Evolutionary conservation across 2,888 invertebrate genomes (phyloP).

Genomic region (Hyposoter didymator): DNA sequence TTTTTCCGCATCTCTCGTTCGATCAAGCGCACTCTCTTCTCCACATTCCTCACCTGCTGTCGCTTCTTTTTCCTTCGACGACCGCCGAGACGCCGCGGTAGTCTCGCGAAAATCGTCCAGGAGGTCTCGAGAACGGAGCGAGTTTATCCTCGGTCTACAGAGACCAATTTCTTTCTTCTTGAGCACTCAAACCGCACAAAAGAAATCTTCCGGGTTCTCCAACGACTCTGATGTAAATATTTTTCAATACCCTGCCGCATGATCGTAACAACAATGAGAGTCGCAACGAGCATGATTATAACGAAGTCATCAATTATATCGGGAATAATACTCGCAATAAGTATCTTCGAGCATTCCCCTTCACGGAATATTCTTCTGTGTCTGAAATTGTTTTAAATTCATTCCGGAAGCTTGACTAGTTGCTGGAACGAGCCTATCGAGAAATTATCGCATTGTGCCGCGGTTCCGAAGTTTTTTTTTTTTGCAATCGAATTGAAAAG

Average conservation of each 20-base stretch:
- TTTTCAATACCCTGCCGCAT: background rate
- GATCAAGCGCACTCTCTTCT: constrained; percentile 2
- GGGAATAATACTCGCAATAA: background rate
- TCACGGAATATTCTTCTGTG: background rate
- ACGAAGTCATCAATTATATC: constrained; percentile 8
- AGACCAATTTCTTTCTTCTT: constrained; percentile 30
- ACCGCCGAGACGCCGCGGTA: background rate
- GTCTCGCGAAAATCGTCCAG: constrained; percentile 26
- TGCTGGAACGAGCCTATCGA: too few relatives aligned
- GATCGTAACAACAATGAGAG: constrained; percentile 3
- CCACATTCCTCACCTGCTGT: constrained; percentile 10
- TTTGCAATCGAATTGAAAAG: background rate
- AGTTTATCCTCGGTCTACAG: constrained; percentile 9
- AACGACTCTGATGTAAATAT: constrained; percentile 34
- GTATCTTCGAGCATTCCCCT: background rate
- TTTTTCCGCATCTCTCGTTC: background rate
- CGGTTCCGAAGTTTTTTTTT: background rate
- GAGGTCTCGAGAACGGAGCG: constrained; percentile 1
- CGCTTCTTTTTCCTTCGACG: constrained; percentile 35
- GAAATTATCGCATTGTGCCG: background rate
- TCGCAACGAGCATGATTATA: background rate
- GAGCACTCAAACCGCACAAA: constrained; percentile 27
- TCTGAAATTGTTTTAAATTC: background rate
- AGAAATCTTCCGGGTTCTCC: constrained; percentile 8
- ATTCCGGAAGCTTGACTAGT: too few relatives aligned